These are phyloP conservation scores for Pocota personata DNA, from an alignment of 2,888 invertebrate genomes.

Conservation along the genomic window DNA sequence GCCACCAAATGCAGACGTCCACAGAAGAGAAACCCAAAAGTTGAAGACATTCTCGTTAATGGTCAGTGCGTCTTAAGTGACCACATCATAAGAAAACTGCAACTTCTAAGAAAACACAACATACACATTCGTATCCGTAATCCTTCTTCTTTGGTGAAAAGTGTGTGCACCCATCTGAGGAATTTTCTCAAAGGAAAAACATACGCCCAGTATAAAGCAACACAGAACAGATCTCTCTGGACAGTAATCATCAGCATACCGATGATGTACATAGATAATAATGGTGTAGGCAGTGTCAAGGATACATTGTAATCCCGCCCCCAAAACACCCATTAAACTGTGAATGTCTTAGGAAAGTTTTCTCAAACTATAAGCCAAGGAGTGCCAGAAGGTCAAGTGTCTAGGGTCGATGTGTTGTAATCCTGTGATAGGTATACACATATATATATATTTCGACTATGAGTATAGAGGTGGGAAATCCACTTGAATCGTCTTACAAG, in stretches of 20 bases:
- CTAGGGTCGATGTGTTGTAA: slow-evolving; percentile 67
- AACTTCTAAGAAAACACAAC: slow-evolving; percentile 58
- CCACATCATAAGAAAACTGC: slow-evolving; percentile 73
- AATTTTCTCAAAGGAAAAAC: slow-evolving; percentile 36
- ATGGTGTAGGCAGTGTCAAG: slow-evolving; percentile 62
- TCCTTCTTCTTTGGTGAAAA: slow-evolving; percentile 45
- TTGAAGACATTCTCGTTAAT: slow-evolving; percentile 59
- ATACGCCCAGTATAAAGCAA: slow-evolving; percentile 26
- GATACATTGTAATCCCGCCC: slow-evolving; percentile 66
- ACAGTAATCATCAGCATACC: slow-evolving; percentile 67
- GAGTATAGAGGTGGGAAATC: slow-evolving; percentile 52
- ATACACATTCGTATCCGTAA: slow-evolving; percentile 42
- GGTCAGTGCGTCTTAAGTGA: slow-evolving; percentile 70
- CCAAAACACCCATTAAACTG: slow-evolving; percentile 38
- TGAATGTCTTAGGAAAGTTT: slow-evolving; percentile 67
- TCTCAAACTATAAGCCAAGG: slow-evolving; percentile 15
- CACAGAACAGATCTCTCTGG: slow-evolving; percentile 43
- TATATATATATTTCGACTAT: background rate
- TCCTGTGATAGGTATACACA: slow-evolving; percentile 47
- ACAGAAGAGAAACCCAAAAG: slow-evolving; percentile 31
- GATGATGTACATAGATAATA: slow-evolving; percentile 59
- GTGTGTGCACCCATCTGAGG: slow-evolving; percentile 59
- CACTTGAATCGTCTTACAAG: slow-evolving; percentile 55
- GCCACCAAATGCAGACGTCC: slow-evolving; percentile 59
- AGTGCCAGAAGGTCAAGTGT: slow-evolving; percentile 67